A percentile compares a stretch with the other conserved stretches of the same genome.
Evolutionary conservation across 1,140 invertebrate species (phyloP).

Genomic region (Drosophila pallidifrons): DNA sequence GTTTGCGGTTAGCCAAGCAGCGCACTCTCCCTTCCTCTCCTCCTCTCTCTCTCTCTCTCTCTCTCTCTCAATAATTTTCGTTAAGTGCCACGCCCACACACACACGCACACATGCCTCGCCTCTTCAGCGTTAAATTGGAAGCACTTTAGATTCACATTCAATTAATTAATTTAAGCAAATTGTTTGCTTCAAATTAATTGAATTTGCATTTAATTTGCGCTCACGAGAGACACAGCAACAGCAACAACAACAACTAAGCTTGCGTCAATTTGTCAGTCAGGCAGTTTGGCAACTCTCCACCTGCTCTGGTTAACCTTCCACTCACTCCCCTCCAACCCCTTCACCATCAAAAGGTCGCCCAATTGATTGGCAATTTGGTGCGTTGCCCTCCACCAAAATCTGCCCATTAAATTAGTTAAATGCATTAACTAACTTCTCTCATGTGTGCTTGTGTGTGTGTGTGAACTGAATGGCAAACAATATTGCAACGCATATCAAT

Average conservation of each 20-base stretch:
- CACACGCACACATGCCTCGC: constrained; percentile 7
- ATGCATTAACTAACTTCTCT: constrained; percentile 62
- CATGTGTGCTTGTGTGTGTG: not conserved
- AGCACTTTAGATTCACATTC: constrained; percentile 82
- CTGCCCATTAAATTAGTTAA: constrained; percentile 37
- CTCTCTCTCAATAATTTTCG: constrained; percentile 64
- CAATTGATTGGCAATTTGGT: constrained; percentile 67
- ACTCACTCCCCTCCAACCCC: too few relatives aligned
- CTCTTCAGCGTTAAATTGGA: constrained; percentile 76
- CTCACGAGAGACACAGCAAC: constrained; percentile 57
- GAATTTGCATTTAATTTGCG: constrained; percentile 84
- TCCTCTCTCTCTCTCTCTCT: not conserved
- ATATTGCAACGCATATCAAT: constrained; percentile 6
- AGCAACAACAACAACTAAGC: constrained; percentile 40
- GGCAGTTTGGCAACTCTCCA: constrained; percentile 40
- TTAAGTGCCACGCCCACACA: constrained; percentile 64
- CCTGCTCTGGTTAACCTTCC: constrained; percentile 35
- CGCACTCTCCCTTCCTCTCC: constrained; percentile 5
- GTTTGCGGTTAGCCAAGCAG: constrained; percentile 67
- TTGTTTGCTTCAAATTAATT: constrained; percentile 83
- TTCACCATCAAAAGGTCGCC: constrained; percentile 3
- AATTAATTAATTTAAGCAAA: constrained; percentile 85
- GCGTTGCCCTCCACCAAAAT: not conserved
- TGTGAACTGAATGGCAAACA: not conserved
- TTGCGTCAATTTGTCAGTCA: constrained; percentile 49